Percentiles rank a stretch among this genome's conserved stretches.
These are phyloP conservation scores for Amblyopsis rosae DNA, from an alignment of 2,113 vertebrate genomes.

Conservation along the genomic window DNA sequence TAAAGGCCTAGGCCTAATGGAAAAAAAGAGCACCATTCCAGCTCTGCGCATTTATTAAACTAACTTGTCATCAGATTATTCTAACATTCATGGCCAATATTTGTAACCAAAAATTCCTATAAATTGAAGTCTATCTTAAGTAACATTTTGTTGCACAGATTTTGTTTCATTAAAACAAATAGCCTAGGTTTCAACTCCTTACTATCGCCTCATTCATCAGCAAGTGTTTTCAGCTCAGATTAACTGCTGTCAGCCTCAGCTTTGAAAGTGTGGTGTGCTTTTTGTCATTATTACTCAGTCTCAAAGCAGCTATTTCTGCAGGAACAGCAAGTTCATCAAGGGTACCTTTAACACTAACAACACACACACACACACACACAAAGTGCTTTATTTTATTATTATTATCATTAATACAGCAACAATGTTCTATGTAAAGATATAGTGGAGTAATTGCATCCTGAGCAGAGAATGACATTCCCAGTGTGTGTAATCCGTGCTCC, in stretches of 20 bases:
- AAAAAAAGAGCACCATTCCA: too few species aligned
- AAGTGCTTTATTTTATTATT: too few species aligned
- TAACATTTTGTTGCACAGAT: background rate
- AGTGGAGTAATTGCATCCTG: too few species aligned
- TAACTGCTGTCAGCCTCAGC: background rate
- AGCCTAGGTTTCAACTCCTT: background rate
- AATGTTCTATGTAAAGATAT: too few species aligned
- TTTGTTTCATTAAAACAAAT: background rate
- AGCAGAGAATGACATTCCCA: too few species aligned
- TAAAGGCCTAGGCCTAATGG: too few species aligned
- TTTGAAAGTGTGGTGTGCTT: background rate
- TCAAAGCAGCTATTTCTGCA: background rate
- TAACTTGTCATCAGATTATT: background rate
- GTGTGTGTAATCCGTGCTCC: too few species aligned
- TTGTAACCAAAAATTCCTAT: too few species aligned
- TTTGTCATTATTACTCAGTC: background rate
- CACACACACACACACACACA: conserved; percentile 5
- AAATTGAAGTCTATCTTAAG: background rate
- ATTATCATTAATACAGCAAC: too few species aligned
- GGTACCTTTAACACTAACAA: background rate
- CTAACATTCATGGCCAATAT: background rate
- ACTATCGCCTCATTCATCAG: background rate
- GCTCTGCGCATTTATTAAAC: background rate
- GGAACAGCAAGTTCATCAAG: background rate
- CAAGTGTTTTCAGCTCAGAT: background rate